A percentile compares a stretch with the other conserved stretches of the same genome.
These are phyloP conservation scores for Synaphobranchus kaupii DNA, from an alignment of 2,797 vertebrate genomes.

Conservation along the genomic window DNA sequence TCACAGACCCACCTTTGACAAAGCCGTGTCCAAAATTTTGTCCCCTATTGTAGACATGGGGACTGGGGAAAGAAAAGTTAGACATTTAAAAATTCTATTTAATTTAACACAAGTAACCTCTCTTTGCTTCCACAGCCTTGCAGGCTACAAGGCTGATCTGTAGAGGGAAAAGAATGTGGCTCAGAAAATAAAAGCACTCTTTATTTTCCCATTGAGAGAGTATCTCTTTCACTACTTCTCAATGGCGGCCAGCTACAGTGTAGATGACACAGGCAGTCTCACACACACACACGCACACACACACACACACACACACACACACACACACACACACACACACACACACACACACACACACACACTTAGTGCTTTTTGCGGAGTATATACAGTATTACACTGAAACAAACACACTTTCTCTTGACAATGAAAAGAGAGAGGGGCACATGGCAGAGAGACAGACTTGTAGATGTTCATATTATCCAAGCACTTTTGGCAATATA, in stretches of 20 bases:
- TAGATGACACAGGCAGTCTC: background rate
- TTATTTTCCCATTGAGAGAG: conserved; percentile 20
- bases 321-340: too few relatives aligned
- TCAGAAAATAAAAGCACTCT: background rate
- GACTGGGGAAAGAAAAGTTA: conserved; percentile 73
- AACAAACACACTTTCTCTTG: background rate
- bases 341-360: background rate
- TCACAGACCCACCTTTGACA: conserved; percentile 86
- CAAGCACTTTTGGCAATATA: background rate
- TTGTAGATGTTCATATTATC: background rate
- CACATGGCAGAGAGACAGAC: background rate
- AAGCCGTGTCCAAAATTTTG: conserved; percentile 93
- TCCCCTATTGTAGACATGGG: conserved; percentile 95
- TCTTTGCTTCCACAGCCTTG: background rate
- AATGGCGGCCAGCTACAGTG: background rate
- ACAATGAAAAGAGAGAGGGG: background rate
- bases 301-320: background rate
- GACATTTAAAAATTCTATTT: background rate
- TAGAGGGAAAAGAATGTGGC: background rate
- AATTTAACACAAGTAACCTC: background rate
- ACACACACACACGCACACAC: background rate
- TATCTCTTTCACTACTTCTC: background rate
- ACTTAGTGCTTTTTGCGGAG: background rate
- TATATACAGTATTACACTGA: background rate
- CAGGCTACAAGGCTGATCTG: background rate